Base-by-base conservation (phyloP, 2,113 vertebrate species). In the Rissa tridactyla region DNA sequence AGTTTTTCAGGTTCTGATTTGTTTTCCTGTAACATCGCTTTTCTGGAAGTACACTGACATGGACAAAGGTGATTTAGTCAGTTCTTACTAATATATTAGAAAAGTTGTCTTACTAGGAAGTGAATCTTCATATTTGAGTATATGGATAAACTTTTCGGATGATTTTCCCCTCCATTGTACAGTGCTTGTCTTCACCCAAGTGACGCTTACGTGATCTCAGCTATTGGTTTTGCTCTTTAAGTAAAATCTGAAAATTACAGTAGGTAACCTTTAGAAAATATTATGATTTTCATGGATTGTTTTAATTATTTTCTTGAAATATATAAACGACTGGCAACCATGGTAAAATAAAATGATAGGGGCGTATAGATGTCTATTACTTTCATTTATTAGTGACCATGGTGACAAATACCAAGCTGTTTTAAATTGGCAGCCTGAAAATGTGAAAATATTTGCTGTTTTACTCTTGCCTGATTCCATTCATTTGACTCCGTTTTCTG, bases 301-400 rank as follows among this genome's bases (percentile, higher is more conserved):
- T 82, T 76, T 32, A 96, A 93, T 81, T 94, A 44, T 81, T 91
- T 96, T 91, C 51, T 38, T 85, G 78, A 89, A 54, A 85, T 83
- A 57, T 7, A n/a, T 75, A 88, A 88, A 81, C 80, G 60, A 52
- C 61, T 93, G 90, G 57, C 54, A 92, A 13, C 69, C 27, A 34
- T 9, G 4, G 57, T 77, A 93, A 72, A 88, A n/a, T 6, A 47
- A 89, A 84, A 80, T 47, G 27, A 49, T 71, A 68, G 34, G 36
- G 20, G 16, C 38, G 5, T 25, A 1, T 55, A 18, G 20, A 16
- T 44, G 4, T 25, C 1, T 55, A 16, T 22, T 58, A 20, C 44
- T 81, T 75, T 70, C 62, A 60, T 16, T 34, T 57, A 9, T 25
- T 62, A 5, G 19, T 69, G 79, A 36, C 60, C 68, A 38, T 77